A percentile compares a stretch with the other conserved stretches of the same genome.
Conservation (phyloP, 2,888 invertebrate species). For the Cepaea hortensis region DNA sequence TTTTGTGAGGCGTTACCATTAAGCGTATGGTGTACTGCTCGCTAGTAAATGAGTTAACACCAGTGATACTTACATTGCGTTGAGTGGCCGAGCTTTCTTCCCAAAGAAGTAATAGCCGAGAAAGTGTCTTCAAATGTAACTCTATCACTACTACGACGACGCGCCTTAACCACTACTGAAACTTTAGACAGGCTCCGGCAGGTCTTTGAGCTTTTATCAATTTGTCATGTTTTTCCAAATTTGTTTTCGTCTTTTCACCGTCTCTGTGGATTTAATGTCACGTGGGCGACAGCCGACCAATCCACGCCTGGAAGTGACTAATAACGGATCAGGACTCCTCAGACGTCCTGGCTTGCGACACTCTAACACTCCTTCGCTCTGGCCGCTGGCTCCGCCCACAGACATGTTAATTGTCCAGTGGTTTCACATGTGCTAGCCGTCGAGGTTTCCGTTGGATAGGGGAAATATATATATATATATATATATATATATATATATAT, state of each 20-base stretch:
- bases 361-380: too few relatives aligned
- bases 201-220: background rate
- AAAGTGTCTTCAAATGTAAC: background rate
- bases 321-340: background rate
- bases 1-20: background rate
- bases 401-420: background rate
- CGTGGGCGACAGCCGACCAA: constrained; percentile 29
- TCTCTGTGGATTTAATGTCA: background rate
- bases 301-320: background rate
- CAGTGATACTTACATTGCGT: background rate
- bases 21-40: too few relatives aligned
- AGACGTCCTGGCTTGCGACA: background rate
- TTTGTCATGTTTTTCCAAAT: background rate
- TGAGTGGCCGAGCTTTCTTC: background rate
- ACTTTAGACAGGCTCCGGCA: background rate
- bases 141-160: too few relatives aligned
- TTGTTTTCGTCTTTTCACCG: constrained; percentile 11
- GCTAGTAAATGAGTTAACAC: background rate
- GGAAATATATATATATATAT: too few relatives aligned
- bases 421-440: too few relatives aligned
- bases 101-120: background rate
- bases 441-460: too few relatives aligned
- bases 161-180: background rate
- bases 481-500: too few relatives aligned
- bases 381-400: constrained; percentile 16